A percentile compares a stretch with the other conserved stretches of the same genome.
Conservation (phyloP, 1,140 invertebrate species). For the Lepidurus packardi region DNA sequence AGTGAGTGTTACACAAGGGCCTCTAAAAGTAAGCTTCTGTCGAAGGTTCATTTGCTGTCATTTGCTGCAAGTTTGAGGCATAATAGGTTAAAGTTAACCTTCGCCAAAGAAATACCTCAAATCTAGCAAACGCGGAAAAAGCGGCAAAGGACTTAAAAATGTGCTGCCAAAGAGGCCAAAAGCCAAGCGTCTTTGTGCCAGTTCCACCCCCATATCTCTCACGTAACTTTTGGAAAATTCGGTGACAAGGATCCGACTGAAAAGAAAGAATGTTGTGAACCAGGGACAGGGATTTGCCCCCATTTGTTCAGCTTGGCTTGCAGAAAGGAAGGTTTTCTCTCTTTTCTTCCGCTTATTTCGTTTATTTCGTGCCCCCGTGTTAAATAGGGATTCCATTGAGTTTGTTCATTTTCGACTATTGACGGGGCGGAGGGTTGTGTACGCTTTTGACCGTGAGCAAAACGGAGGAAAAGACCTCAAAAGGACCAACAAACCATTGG, state of each 20-base stretch:
- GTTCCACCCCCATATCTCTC: background rate
- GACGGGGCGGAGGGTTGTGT: constrained; percentile 20
- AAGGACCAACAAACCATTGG: constrained; percentile 16
- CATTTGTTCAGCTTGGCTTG: constrained; percentile 3
- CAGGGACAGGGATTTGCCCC: background rate
- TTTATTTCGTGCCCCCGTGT: constrained; percentile 11
- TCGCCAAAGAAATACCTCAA: too few species aligned
- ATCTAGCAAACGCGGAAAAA: too few species aligned
- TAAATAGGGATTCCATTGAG: background rate
- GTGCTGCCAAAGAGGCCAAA: too few species aligned
- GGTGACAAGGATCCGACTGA: background rate
- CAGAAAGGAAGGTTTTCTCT: background rate
- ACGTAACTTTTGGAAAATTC: constrained; percentile 5
- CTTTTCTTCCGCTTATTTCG: background rate
- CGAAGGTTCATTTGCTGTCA: too few species aligned
- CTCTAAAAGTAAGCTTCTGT: too few species aligned
- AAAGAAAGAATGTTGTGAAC: constrained; percentile 22
- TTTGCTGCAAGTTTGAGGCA: too few species aligned
- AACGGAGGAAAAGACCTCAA: background rate
- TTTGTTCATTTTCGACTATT: constrained; percentile 16
- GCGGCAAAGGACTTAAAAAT: too few species aligned
- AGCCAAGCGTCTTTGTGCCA: background rate
- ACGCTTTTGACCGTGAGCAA: constrained; percentile 8
- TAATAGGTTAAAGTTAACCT: too few species aligned
- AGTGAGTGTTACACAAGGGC: too few species aligned